These are phyloP conservation scores for Hypocryptadius cinnamomeus DNA, from an alignment of 2,113 vertebrate species.

Conservation along the genomic window DNA sequence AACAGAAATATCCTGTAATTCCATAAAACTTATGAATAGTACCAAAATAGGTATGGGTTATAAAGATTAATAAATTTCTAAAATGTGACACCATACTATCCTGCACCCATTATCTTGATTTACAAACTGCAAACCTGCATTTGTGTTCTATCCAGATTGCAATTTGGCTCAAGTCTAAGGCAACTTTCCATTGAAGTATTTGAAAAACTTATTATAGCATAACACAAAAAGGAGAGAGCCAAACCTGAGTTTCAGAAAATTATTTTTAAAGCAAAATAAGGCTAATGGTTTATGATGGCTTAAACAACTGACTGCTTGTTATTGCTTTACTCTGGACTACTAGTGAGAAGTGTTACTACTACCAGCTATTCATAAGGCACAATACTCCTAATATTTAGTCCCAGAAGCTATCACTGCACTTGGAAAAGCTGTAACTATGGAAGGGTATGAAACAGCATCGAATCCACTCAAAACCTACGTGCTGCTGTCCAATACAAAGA, in stretches of 20 bases:
- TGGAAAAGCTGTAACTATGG: background rate
- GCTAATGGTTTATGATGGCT: background rate
- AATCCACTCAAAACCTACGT: background rate
- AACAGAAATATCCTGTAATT: background rate
- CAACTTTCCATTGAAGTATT: background rate
- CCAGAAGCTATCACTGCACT: background rate
- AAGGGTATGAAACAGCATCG: background rate
- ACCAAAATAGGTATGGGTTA: background rate
- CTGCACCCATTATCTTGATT: background rate
- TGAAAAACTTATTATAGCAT: background rate
- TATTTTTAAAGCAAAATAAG: background rate
- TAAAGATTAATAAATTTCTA: background rate
- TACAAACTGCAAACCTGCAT: background rate
- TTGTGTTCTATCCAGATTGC: background rate
- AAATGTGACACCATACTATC: background rate
- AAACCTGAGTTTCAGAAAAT: background rate
- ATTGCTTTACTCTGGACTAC: background rate
- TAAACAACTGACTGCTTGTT: background rate
- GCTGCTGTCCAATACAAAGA: background rate
- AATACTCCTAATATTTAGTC: background rate
- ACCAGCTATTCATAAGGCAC: background rate
- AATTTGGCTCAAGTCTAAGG: background rate
- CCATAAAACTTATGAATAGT: background rate
- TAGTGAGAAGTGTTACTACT: background rate
- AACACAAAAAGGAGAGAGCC: background rate